Evolutionary conservation across 2,888 invertebrate genomes (phyloP).

Genomic region (Temnothorax ravouxi): DNA sequence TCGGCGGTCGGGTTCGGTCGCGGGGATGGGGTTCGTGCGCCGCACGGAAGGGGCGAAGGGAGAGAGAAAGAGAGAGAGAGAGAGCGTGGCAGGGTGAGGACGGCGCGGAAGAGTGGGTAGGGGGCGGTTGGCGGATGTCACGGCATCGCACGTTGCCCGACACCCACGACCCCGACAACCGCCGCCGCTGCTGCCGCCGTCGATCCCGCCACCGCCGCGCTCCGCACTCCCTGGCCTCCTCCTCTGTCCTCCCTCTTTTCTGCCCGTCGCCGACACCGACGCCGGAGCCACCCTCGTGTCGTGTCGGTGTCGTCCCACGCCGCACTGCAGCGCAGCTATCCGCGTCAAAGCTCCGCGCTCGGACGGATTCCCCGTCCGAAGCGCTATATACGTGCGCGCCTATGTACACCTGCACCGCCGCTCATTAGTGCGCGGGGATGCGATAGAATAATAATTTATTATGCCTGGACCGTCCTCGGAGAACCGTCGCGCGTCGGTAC

Average conservation of each 20-base stretch:
- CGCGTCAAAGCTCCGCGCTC: conserved; percentile 78
- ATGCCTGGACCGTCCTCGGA: conserved; percentile 25
- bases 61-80: not conserved
- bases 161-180: conserved; percentile 73
- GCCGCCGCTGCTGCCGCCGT: conserved; percentile 53
- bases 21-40: conserved; percentile 67
- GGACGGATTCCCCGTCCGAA: conserved; percentile 66
- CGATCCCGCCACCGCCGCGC: conserved; percentile 13
- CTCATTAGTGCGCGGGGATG: conserved; percentile 43
- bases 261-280: conserved; percentile 44
- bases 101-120: conserved; percentile 57
- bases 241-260: conserved; percentile 32
- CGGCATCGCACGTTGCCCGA: conserved; percentile 82
- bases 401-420: conserved; percentile 32
- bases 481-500: too few species aligned
- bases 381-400: conserved; percentile 33
- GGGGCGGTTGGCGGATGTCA: conserved; percentile 80
- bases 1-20: conserved; percentile 78
- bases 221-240: not conserved
- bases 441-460: conserved; percentile 58
- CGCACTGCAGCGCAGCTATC: conserved; percentile 68
- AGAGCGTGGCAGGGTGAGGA: conserved; percentile 24
- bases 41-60: conserved; percentile 19
- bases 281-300: conserved; percentile 49
- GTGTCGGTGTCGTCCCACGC: conserved; percentile 55